phyloP scores from a whole-genome alignment of 2,113 vertebrate genomes.

The Hystrix cristata region DNA sequence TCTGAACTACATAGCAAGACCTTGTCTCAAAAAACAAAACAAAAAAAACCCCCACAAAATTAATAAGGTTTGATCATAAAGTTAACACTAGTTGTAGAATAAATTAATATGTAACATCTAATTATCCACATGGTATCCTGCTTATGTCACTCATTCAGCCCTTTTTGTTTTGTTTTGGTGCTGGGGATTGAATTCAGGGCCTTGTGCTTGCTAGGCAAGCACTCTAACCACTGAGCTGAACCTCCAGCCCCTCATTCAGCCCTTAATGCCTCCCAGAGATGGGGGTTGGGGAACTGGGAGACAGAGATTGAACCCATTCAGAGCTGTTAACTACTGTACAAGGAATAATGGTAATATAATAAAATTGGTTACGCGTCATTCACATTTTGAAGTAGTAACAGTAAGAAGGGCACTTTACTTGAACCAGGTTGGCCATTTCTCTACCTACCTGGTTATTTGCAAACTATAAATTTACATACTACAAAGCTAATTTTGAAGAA shows the following conservation, averaged over 20 bases:
- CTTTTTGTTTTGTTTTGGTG: background rate
- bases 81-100: constrained; percentile 18
- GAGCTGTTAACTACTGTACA: background rate
- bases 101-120: constrained; percentile 17
- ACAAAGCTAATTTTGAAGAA: constrained; percentile 50
- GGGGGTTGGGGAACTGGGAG: rapidly evolving
- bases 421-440: background rate
- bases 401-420: background rate
- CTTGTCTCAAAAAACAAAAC: too few species aligned
- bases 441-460: background rate
- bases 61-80: constrained; percentile 25
- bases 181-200: too few species aligned
- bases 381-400: background rate
- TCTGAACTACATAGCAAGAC: too few species aligned
- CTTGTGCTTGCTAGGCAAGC: too few species aligned
- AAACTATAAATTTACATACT: constrained; percentile 4
- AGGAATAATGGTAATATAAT: background rate
- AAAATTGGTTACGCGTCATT: background rate
- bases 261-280: background rate
- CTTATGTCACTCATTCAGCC: background rate
- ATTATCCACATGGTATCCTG: background rate
- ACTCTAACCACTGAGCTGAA: too few species aligned
- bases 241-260: background rate
- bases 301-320: background rate
- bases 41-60: background rate